Base-by-base conservation (phyloP, 2,113 vertebrate genomes). In the Cepphus grylle region DNA sequence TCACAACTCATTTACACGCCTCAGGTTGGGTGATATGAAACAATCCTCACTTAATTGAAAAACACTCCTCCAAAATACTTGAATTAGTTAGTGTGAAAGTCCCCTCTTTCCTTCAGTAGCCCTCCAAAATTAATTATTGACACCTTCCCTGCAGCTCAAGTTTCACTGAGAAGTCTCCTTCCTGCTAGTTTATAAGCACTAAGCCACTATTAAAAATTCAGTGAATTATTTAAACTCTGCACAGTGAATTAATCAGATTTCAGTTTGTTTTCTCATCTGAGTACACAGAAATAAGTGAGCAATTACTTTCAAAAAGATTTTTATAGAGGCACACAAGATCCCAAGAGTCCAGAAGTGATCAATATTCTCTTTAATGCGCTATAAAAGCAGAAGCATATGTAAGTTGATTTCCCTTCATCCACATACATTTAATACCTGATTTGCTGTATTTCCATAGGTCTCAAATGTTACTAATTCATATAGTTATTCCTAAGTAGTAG, bases 141-240 rank as follows among this genome's bases (percentile, higher is more conserved):
- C 89, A 90, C 56, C 27, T 77, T 62, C 40, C 66, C 81, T 32
- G 34, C n/a, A 71, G 81, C 73, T 94, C 49, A 77, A 81, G n/a
- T 38, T 92, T 79, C 59, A 79, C 77, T 81, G 56, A 87, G 56
- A 94, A 78, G 56, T 43, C 65, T 94, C 34, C 11, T 71, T 38
- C 70, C 66, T 91, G 56, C 6, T 34, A 76, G 58, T 77, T 76
- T 43, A 66, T 34, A 81, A 73, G 73, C 40, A 76, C 36, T 58
- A 77, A 88, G 55, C 27, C 61, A 73, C 53, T 87, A 52, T 62
- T 93, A 30, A 82, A 91, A 89, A 96, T 86, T 81, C 78, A 76
- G 47, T 90, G 29, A 94, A 95, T 95, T 91, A 93, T 91, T 97
- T 94, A 95, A 84, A 87, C 42, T 42, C 59, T 5, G 25, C 62